Evolutionary conservation across 2,797 vertebrate genomes (phyloP), one percentile per base, ranked within the genome.

Genomic region (Lemur catta): DNA sequence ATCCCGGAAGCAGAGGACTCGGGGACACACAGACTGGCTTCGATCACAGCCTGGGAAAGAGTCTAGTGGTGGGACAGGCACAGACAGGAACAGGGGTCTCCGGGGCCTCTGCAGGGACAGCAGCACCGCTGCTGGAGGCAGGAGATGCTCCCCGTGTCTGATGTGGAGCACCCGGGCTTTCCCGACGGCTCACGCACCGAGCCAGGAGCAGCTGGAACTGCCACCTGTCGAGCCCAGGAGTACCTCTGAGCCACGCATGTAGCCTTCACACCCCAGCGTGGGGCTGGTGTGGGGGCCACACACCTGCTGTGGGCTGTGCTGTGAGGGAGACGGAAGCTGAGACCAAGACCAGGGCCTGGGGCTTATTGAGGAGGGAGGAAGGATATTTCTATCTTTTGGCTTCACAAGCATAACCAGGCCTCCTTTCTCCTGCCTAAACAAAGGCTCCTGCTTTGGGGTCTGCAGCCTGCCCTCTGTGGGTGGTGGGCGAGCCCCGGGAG

Each of bases 241-340:
- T 43, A 24, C 15, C 33, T 28, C 26, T 71, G 63, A 84, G 80
- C 78, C 63, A 35, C 35, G 59, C 50, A 18, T 46, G 1, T 17
- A 28, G 59, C 18, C 13, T 35, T 12, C 20, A 17, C 59, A 20
- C 33, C 10, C 22, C 38, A 69, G 67, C 33, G 4, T 2, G 63
- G 63, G 15, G 63, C 63, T n/a, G 63, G 33, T 9, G 6, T 24
- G 1, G 28, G 57, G 38, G 30, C 46, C 33, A 2, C 0, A 20
- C 43, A 50, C 46, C 63, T 28, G 3, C 0, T 6, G 1, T 0
- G 3, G 57, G 35, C 24, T 4, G 4, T 5, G 2, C 15, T 1
- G 9, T 20, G 63, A 46, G 38, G 26, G 8, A 43, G 72, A 69
- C 52, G 33, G 4, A 41, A 30, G 59, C 28, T 0, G 2, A 33